These are phyloP conservation scores for Pollenia amentaria DNA, from an alignment of 2,888 invertebrate genomes.

Conservation along the genomic window DNA sequence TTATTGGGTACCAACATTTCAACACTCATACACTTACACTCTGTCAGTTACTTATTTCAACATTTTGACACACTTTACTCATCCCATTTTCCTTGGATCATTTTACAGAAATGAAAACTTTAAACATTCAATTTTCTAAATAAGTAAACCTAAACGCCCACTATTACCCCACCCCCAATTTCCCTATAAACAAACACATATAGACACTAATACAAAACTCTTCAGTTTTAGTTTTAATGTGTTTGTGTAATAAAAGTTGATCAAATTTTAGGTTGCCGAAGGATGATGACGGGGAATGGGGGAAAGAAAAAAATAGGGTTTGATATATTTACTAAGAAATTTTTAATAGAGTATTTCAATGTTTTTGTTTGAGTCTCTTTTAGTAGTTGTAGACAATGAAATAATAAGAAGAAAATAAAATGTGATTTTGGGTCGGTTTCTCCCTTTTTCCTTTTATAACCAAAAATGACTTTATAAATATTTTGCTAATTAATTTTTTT, in stretches of 20 bases:
- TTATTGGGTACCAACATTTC: too few relatives aligned
- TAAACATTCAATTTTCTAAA: not conserved
- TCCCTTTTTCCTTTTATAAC: not conserved
- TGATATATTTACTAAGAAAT: not conserved
- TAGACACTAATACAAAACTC: not conserved
- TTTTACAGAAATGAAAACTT: not conserved
- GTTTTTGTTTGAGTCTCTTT: constrained; percentile 14
- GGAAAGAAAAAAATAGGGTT: not conserved
- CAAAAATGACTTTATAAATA: constrained; percentile 14
- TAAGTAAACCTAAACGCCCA: constrained; percentile 11
- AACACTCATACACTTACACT: constrained; percentile 4
- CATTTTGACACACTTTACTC: constrained; percentile 3
- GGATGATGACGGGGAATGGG: too few relatives aligned
- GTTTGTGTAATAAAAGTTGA: not conserved
- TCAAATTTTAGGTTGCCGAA: not conserved
- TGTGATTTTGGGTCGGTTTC: constrained; percentile 28
- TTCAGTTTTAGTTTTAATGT: constrained; percentile 36
- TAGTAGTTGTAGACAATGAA: not conserved
- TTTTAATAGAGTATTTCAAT: constrained; percentile 44
- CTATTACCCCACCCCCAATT: not conserved
- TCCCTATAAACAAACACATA: not conserved
- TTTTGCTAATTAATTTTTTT: constrained; percentile 39
- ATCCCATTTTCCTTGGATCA: not conserved
- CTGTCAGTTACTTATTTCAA: not conserved
- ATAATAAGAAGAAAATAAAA: not conserved